Base-by-base conservation (phyloP, 1,140 invertebrate genomes). In the Prorops nasuta region DNA sequence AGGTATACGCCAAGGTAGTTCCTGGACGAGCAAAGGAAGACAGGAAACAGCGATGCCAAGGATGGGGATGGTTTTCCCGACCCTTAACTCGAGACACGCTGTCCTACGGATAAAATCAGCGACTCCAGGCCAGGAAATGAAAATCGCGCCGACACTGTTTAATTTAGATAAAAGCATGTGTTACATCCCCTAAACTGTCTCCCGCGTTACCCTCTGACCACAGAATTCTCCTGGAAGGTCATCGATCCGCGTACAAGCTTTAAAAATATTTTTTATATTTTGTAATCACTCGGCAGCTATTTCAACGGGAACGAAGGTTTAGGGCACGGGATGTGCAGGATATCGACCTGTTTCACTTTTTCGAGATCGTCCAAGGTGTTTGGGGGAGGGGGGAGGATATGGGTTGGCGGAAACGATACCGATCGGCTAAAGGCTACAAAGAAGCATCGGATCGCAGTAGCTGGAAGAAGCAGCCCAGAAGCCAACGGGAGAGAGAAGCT, bases 161-260 rank as follows among this genome's bases (percentile, higher is more conserved):
- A 79, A 79, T 79, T 80, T 79, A 79, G 77, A 79, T 80, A 80
- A 80, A 79, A 79, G 78, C 77, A 79, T 79, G 77, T 79, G 76
- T 79, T 78, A 71, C 63, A 71, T 64, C 58, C 60, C 54, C 39
- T 47, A 28, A 10, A 28, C 24, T 4, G 10, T 4, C 4, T 6
- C 4, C 10, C 24, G 24, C 24, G 24, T 28, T 28, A 4, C 24
- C 24, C 24, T 28, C 24, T 28, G 4, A 10, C 24, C 10, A 28
- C 24, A n/a, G n/a, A n/a, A n/a, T n/a, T n/a, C n/a, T n/a, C n/a
- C n/a, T n/a, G n/a, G n/a, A n/a, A n/a, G n/a, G n/a, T n/a, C n/a
- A n/a, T n/a, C n/a, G n/a, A n/a, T n/a, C n/a, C n/a, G n/a, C n/a
- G n/a, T n/a, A n/a, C n/a, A n/a, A n/a, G n/a, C n/a, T n/a, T n/a